Evolutionary conservation across 2,888 invertebrate genomes (phyloP).

Genomic region (Phania funesta): DNA sequence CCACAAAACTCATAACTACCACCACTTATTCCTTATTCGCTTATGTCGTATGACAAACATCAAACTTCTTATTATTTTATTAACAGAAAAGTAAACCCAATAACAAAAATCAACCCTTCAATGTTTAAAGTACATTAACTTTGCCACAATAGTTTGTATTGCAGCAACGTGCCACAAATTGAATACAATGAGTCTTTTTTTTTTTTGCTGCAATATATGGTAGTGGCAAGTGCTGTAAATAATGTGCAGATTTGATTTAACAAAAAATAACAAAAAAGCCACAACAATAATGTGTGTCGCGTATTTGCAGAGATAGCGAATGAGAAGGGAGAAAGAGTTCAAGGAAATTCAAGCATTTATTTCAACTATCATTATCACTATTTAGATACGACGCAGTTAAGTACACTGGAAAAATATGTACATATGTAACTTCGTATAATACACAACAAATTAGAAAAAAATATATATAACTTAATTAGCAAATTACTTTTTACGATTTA

Average conservation of each 20-base stretch:
- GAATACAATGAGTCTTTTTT: neutral
- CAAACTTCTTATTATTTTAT: neutral
- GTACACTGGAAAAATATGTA: conserved; percentile 22
- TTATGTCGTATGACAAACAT: neutral
- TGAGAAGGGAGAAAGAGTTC: conserved; percentile 30
- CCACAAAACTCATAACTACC: conserved; percentile 42
- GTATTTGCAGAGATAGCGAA: neutral
- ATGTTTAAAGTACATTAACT: conserved; percentile 25
- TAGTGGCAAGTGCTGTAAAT: conserved; percentile 50
- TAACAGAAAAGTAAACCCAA: neutral
- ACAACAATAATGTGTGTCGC: conserved; percentile 13
- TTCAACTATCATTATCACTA: conserved; percentile 50
- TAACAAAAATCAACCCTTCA: neutral
- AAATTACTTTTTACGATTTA: too few species aligned
- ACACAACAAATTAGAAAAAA: neutral
- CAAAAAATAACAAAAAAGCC: conserved; percentile 16
- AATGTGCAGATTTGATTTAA: conserved; percentile 53
- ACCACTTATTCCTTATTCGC: too few species aligned
- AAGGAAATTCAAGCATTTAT: conserved; percentile 56
- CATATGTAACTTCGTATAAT: too few species aligned
- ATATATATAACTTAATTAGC: too few species aligned
- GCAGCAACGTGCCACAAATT: conserved; percentile 34
- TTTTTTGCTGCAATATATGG: conserved; percentile 5
- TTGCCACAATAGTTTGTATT: conserved; percentile 18
- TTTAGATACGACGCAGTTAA: neutral